Evolutionary conservation across 2,888 invertebrate species (phyloP), one percentile per base, ranked within the genome.

Genomic region (Euphydryas editha): DNA sequence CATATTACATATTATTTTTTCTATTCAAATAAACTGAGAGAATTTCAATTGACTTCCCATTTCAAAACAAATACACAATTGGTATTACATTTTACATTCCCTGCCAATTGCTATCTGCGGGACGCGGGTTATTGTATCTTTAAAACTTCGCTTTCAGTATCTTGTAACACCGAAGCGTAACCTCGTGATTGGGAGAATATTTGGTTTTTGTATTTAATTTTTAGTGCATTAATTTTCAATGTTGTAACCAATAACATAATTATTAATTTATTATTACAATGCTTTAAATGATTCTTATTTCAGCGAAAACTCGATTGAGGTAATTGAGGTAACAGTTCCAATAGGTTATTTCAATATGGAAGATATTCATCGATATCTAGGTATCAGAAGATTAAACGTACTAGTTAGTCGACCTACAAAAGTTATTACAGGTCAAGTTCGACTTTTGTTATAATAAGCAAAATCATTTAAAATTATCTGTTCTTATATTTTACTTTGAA

Each of bases 71-170:
- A 62, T 30, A 39, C 44, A 30, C 24, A 44, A 58, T 62, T 63
- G 62, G 30, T 55, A 57, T 61, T 74, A 72, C 73, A 74, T 74
- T 73, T 74, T 72, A 73, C 71, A 74, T 71, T 67, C 65, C 69
- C 46, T 67, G 59, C 67, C 72, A 72, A 72, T 74, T 70, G 72
- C 39, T 51, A 65, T 60, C 65, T 62, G 44, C 62, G 59, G 51
- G 59, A 62, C 60, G 44, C 62, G 59, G 51, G 59, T 70, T 69
- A 69, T 71, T 74, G 68, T 59, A 62, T 54, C 30, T 71, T 67
- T 61, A 56, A 60, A 64, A 68, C 37, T 47, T 55, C 46, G n/a
- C 63, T 58, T n/a, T 15, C 20, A 63, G 54, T 44, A 1, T 1
- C 15, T 60, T 51, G 15, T 74, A 21, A 73, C 70, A 73, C 74